Conservation (phyloP, 2,888 invertebrate genomes). For the Spodoptera exigua region DNA sequence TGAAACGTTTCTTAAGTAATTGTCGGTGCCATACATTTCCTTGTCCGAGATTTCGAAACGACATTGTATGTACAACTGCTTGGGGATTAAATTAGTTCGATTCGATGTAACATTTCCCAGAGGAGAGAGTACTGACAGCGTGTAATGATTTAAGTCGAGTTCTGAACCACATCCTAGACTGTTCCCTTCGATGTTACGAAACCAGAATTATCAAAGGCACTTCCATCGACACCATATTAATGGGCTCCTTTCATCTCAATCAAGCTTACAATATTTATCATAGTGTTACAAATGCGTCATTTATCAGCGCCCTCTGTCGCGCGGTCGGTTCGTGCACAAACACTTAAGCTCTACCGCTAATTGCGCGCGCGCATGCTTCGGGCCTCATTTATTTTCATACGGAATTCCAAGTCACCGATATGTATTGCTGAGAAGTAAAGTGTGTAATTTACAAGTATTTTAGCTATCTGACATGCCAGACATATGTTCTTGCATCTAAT, state of each 20-base stretch:
- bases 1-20: conserved; percentile 45
- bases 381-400: conserved; percentile 57
- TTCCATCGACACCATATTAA: conserved; percentile 49
- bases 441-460: conserved; percentile 54
- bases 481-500: not conserved
- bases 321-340: conserved; percentile 56
- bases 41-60: conserved; percentile 43
- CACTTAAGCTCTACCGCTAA: conserved; percentile 58
- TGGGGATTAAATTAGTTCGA: conserved; percentile 25
- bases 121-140: not conserved
- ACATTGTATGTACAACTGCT: conserved; percentile 16
- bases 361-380: conserved; percentile 52
- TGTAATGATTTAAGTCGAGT: not conserved
- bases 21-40: conserved; percentile 43
- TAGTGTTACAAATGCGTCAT: conserved; percentile 47
- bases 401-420: conserved; percentile 54
- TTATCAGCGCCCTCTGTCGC: conserved; percentile 53
- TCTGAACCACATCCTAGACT: not conserved
- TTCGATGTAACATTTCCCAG: conserved; percentile 5
- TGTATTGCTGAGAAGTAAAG: conserved; percentile 42
- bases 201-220: conserved; percentile 17
- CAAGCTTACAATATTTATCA: conserved; percentile 53
- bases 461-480: conserved; percentile 29
- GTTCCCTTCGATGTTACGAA: conserved; percentile 19
- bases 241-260: conserved; percentile 48